These are phyloP conservation scores for Eristalis pertinax DNA, from an alignment of 2,888 invertebrate genomes.

Conservation along the genomic window DNA sequence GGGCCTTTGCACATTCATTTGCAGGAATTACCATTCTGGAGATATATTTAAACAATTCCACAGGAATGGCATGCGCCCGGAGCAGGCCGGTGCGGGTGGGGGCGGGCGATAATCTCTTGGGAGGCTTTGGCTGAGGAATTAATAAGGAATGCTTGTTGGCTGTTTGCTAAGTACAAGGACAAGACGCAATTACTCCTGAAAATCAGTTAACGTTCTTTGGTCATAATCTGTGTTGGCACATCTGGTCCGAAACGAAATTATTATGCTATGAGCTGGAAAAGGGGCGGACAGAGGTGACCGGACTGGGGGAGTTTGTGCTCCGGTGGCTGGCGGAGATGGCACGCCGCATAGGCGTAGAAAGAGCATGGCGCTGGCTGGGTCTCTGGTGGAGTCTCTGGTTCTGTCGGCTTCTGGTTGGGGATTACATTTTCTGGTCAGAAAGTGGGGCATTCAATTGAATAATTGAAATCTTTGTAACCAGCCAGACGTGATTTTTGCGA, in stretches of 20 bases:
- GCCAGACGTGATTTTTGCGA: neutral
- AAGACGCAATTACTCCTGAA: slow-evolving; percentile 23
- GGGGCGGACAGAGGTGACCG: too few relatives aligned
- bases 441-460: neutral
- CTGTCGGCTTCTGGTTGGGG: neutral
- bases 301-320: neutral
- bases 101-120: neutral
- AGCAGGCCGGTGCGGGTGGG: neutral
- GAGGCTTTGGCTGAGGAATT: slow-evolving; percentile 3
- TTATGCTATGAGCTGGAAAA: neutral
- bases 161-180: neutral
- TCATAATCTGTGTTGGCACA: slow-evolving; percentile 17
- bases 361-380: neutral
- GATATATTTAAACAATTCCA: slow-evolving; percentile 29
- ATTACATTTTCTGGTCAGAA: slow-evolving; percentile 1
- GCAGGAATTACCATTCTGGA: slow-evolving; percentile 23
- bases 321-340: neutral
- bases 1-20: slow-evolving; percentile 25
- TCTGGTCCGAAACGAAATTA: slow-evolving; percentile 16
- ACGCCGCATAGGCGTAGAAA: neutral
- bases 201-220: slow-evolving; percentile 18
- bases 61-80: neutral
- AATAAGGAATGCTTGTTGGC: slow-evolving; percentile 5
- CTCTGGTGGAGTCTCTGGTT: neutral
- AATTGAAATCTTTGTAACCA: neutral